Evolutionary conservation across 2,113 vertebrate genomes (phyloP), one percentile per base, ranked within the genome.

Genomic region (Cochlearius cochlearius): DNA sequence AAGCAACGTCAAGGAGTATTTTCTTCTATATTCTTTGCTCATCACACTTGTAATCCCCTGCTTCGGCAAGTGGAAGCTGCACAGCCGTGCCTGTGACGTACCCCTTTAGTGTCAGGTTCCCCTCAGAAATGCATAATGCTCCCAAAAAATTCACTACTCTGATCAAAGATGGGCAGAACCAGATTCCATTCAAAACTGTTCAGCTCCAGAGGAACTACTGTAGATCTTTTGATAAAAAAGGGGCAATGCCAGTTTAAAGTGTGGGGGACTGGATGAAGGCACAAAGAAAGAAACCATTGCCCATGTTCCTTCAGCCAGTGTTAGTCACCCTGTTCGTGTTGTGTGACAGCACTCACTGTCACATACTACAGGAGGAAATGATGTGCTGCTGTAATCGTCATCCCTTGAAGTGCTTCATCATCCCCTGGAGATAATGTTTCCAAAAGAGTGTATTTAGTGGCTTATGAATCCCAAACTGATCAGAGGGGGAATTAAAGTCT

Each of bases 381-480:
- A 74, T 88, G 76, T 75, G 83, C 76, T 94, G 83, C 91, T 84
- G 34, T 86, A 95, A 92, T 95, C 91, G 88, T 94, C 88, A 68
- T 75, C 64, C 53, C 41, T 80, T 90, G 78, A 86, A 90, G 83
- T 67, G 68, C 75, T 96, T 94, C 86, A 58, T 96, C 90, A 86
- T 92, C 76, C 49, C 56, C 90, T 66, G 64, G 43, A 95, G 86
- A 71, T 79, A 56, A 76, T 56, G 82, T 86, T 94, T 97, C 89
- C 60, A 22, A 50, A 73, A 86, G 85, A 84, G 72, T 43, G 55
- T 88, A 72, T 69, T 91, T 85, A 88, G 82, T 86, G 59, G 36
- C 76, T 92, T 95, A 79, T 75, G 71, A 88, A 90, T 94, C 64
- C 47, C 76, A 87, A 36, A 94, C 63, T 71, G 73, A 91, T 95